These are phyloP conservation scores for Drosophila nigromelanica DNA, from an alignment of 1,140 invertebrate genomes.

Conservation along the genomic window DNA sequence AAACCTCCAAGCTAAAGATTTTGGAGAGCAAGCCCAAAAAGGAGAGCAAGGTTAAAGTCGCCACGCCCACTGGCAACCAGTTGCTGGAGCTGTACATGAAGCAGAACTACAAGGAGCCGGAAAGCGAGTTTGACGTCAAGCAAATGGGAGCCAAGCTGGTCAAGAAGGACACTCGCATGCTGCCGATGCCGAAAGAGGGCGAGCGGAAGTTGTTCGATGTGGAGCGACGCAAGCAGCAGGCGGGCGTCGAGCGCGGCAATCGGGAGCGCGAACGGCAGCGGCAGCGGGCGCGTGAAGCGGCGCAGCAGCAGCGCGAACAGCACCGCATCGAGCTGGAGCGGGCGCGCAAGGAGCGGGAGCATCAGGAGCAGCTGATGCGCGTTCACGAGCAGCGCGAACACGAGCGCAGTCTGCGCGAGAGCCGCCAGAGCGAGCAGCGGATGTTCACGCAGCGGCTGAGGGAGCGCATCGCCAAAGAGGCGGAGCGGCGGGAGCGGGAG, in stretches of 20 bases:
- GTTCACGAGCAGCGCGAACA: slow-evolving; percentile 30
- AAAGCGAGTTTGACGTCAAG: not conserved
- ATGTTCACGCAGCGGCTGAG: not conserved
- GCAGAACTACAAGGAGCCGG: not conserved
- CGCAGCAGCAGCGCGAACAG: not conserved
- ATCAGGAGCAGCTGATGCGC: not conserved
- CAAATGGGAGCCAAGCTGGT: too few relatives aligned
- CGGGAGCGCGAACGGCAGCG: slow-evolving; percentile 1
- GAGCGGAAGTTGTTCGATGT: slow-evolving; percentile 2
- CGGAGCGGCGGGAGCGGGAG: not conserved
- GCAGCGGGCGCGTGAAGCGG: not conserved
- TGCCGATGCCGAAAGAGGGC: not conserved
- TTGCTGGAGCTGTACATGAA: slow-evolving; percentile 1
- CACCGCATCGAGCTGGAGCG: not conserved
- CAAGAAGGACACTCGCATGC: too few relatives aligned
- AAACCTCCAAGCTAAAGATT: too few relatives aligned
- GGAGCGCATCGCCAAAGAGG: not conserved
- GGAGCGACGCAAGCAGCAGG: slow-evolving; percentile 6
- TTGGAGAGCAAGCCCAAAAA: too few relatives aligned
- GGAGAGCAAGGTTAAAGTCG: too few relatives aligned
- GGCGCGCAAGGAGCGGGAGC: slow-evolving; percentile 4
- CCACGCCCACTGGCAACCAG: not conserved
- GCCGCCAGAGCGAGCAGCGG: not conserved
- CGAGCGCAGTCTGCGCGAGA: slow-evolving; percentile 17
- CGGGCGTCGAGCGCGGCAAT: not conserved